These are phyloP conservation scores for Zaprionus taronus DNA, from an alignment of 1,140 invertebrate species.

Conservation along the genomic window DNA sequence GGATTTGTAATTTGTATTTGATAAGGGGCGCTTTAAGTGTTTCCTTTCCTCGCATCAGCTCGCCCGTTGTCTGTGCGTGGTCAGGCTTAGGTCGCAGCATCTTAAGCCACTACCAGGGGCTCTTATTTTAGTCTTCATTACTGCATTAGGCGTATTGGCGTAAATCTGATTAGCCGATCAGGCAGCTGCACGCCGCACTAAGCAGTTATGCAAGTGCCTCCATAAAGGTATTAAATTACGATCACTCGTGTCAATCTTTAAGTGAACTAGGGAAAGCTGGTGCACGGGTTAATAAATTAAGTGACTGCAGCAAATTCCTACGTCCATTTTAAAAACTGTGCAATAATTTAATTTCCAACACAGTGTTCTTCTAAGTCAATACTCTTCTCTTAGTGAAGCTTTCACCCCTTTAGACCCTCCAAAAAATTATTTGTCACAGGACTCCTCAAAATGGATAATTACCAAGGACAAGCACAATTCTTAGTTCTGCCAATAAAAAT, in stretches of 20 bases:
- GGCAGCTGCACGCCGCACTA: not conserved
- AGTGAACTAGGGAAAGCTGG: not conserved
- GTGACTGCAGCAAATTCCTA: no score
- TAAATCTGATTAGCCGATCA: constrained; percentile 54
- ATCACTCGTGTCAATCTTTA: not conserved
- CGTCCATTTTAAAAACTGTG: no score
- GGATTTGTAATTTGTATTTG: constrained; percentile 79
- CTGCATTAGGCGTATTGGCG: constrained; percentile 58
- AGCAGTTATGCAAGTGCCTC: not conserved
- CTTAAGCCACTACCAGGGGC: constrained; percentile 19
- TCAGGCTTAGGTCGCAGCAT: not conserved
- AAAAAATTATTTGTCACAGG: no score
- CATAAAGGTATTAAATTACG: not conserved
- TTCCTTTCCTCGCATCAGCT: constrained; percentile 50
- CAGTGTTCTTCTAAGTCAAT: no score
- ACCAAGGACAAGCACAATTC: no score
- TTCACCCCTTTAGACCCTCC: no score
- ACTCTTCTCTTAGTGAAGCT: no score
- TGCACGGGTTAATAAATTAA: no score
- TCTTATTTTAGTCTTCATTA: constrained; percentile 52
- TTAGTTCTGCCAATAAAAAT: no score
- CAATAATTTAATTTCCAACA: no score
- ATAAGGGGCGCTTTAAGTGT: constrained; percentile 65
- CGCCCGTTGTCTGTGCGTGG: constrained; percentile 35
- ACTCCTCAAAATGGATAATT: no score